Base-by-base conservation (phyloP, 2,888 invertebrate genomes). In the Drosophila imparisetae region DNA sequence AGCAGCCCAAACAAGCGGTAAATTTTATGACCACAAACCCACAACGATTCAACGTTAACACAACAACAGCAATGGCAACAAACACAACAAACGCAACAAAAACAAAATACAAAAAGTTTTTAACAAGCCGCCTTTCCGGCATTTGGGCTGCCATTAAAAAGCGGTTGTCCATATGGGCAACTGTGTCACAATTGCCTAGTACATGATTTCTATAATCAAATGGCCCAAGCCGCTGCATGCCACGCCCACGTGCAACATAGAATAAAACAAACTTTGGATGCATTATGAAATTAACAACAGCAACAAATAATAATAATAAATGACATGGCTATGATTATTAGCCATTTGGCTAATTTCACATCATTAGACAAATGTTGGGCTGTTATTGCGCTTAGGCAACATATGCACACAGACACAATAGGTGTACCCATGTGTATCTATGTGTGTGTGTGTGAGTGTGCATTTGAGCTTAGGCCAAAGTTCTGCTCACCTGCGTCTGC, bases 61-160 rank as follows among this genome's bases (percentile, higher is more conserved):
- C 61, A 42, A 62, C 53, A 72, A 24, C 62, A 61, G 24, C 60
- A 64, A 15, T 30, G 32, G 45, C 45, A 57, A 36, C n/a, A 55
- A 50, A 21, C 52, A 48, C 36, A 57, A 49, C 45, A 66, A 72
- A 49, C 27, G 8, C 54, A 38, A 34, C 34, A 24, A 70, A 60
- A 64, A 66, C 70, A 78, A 57, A 40, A 6, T 42, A 57, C 40
- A n/a, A 42, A 78, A 78, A 74, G 81, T 80, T 74, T 83, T 83
- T 58, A 80, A 80, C 84, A 81, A 66, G 86, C 83, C 83, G 83
- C 82, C 70, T 73, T 84, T 86, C 78, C 86, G 83, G 82, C 82
- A 38, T 45, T 48, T 29, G 42, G 42, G 24, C 21, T 8, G n/a
- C 53, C 50, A 59, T 72, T 61, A 72, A 72, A 62, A 53, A 54